Percentiles rank a stretch among this genome's conserved stretches.
Evolutionary conservation across 2,113 vertebrate species (phyloP).

Genomic region (Caretta caretta): DNA sequence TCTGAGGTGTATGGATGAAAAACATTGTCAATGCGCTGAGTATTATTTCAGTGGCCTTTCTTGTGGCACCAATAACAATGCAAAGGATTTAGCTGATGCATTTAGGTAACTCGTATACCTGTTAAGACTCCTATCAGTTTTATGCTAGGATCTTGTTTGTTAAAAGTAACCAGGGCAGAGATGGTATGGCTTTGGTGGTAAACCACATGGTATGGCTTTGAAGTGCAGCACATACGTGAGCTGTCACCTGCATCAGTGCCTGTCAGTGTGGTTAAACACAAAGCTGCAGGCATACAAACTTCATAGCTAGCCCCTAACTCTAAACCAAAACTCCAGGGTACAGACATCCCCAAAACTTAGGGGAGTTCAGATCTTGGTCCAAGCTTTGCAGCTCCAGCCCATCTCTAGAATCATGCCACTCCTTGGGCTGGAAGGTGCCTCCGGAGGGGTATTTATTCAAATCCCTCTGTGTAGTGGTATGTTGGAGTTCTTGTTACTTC

Average conservation of each 20-base stretch:
- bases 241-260: neutral
- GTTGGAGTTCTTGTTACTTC: neutral
- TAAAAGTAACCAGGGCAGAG: neutral
- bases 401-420: neutral
- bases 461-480: neutral
- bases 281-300: neutral
- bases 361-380: neutral
- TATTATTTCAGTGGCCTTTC: neutral
- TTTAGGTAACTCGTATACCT: neutral
- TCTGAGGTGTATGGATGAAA: neutral
- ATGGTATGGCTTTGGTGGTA: neutral
- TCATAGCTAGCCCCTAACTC: neutral
- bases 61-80: neutral
- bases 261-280: neutral
- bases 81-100: neutral
- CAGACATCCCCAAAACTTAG: rapidly evolving
- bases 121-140: rapidly evolving
- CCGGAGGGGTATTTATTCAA: rapidly evolving
- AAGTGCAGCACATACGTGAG: neutral
- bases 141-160: neutral
- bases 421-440: neutral
- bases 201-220: neutral
- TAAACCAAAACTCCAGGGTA: neutral
- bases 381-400: neutral
- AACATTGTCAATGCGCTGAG: neutral